Conservation (phyloP, 1,140 invertebrate species). For the Drusus annulatus region DNA sequence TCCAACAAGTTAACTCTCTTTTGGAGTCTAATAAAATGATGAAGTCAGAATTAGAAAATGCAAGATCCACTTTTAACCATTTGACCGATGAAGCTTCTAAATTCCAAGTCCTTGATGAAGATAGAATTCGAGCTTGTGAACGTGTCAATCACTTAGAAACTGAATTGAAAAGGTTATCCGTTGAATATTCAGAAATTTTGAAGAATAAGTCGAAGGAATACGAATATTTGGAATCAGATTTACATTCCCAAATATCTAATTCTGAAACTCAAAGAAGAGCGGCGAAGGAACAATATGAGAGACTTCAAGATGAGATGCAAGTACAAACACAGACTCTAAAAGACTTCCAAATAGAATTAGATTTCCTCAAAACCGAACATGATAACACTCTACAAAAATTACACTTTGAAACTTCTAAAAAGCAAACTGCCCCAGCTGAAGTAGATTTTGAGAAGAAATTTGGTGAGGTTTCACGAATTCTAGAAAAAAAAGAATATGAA, state of each 20-base stretch:
- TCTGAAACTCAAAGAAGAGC: slow-evolving; percentile 71
- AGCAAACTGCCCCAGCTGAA: not conserved
- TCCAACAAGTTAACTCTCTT: slow-evolving; percentile 67
- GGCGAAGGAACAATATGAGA: slow-evolving; percentile 71
- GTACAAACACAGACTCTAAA: slow-evolving; percentile 65
- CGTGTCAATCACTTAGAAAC: slow-evolving; percentile 67
- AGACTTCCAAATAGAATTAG: slow-evolving; percentile 61
- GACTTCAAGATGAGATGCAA: slow-evolving; percentile 70
- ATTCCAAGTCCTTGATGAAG: slow-evolving; percentile 59
- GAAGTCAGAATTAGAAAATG: slow-evolving; percentile 62
- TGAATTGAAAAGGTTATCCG: slow-evolving; percentile 70
- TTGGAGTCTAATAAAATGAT: slow-evolving; percentile 65
- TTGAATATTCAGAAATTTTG: slow-evolving; percentile 71
- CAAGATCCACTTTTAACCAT: slow-evolving; percentile 62
- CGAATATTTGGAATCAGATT: slow-evolving; percentile 75
- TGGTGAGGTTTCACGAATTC: slow-evolving; percentile 51
- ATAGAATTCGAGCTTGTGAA: slow-evolving; percentile 64
- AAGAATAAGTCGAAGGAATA: slow-evolving; percentile 71
- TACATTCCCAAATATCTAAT: slow-evolving; percentile 75
- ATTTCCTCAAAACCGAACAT: slow-evolving; percentile 62
- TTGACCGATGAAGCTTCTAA: slow-evolving; percentile 58
- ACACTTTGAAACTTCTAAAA: slow-evolving; percentile 9
- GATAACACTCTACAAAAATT: slow-evolving; percentile 59
- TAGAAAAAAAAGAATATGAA: slow-evolving; percentile 62
- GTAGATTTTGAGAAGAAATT: slow-evolving; percentile 23